Evolutionary conservation across 2,888 invertebrate species (phyloP).

Genomic region (Nematopogon swammerdamellus): DNA sequence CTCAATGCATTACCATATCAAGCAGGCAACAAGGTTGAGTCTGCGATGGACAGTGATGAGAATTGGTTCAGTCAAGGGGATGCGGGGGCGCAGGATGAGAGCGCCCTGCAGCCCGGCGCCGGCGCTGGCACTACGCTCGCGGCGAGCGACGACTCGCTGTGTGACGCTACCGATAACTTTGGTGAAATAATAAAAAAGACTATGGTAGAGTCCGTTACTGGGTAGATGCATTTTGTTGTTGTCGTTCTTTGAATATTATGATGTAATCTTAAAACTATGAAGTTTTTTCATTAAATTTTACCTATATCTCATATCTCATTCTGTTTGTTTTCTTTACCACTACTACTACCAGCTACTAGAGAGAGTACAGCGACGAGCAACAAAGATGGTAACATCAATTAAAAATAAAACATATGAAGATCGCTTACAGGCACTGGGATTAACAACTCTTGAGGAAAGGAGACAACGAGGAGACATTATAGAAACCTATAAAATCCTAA

Average conservation of each 20-base stretch:
- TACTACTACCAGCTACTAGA: too few relatives aligned
- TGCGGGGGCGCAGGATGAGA: conserved; percentile 14
- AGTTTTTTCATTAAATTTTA: not conserved
- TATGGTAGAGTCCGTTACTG: conserved; percentile 87
- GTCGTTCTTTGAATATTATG: conserved; percentile 23
- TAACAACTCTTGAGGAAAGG: too few relatives aligned
- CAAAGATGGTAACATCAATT: too few relatives aligned
- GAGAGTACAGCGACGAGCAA: too few relatives aligned
- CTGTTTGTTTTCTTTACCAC: too few relatives aligned
- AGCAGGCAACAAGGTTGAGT: conserved; percentile 59
- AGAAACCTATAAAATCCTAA: too few relatives aligned
- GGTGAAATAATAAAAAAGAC: conserved; percentile 91
- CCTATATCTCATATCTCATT: not conserved
- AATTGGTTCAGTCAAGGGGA: conserved; percentile 39
- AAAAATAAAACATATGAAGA: too few relatives aligned
- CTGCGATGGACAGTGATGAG: conserved; percentile 48
- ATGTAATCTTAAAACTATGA: not conserved
- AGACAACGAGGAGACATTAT: too few relatives aligned
- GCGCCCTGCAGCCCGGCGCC: conserved; percentile 16
- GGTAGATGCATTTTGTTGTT: conserved; percentile 57
- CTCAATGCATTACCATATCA: conserved; percentile 60
- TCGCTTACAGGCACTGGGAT: too few relatives aligned
- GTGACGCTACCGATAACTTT: conserved; percentile 82
- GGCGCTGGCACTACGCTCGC: conserved; percentile 12
- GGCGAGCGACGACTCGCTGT: conserved; percentile 20